Evolutionary conservation across 1,140 invertebrate species (phyloP).

Genomic region (Diplogasteroides magnus): DNA sequence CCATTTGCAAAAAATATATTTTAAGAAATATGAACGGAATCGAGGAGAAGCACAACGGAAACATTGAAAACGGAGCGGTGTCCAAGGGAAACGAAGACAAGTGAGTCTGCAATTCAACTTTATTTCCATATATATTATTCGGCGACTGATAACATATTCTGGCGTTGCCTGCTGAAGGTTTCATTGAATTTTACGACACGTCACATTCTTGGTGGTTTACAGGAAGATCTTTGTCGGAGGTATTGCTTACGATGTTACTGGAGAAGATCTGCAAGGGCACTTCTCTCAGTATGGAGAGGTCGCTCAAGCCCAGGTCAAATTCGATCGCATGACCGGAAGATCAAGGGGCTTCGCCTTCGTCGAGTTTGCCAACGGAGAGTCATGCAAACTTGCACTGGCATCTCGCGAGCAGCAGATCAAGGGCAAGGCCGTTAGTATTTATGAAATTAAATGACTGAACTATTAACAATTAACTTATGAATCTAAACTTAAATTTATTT

Average conservation of each 20-base stretch:
- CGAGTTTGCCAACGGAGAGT: slow-evolving; percentile 50
- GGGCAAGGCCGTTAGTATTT: slow-evolving; percentile 36
- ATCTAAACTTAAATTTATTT: not conserved
- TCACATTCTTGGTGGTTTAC: slow-evolving; percentile 4
- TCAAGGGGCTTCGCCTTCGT: slow-evolving; percentile 55
- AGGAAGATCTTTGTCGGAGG: slow-evolving; percentile 55
- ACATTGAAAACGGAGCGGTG: slow-evolving; percentile 21
- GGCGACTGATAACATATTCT: no score
- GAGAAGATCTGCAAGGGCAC: slow-evolving; percentile 45
- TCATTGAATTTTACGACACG: not conserved
- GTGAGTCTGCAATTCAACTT: not conserved
- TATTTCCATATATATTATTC: not conserved
- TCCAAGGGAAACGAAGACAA: slow-evolving; percentile 36
- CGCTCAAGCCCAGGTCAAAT: slow-evolving; percentile 52
- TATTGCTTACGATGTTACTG: slow-evolving; percentile 48
- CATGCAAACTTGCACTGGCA: slow-evolving; percentile 43
- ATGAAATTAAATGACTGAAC: not conserved
- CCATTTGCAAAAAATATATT: no score
- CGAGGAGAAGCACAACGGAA: slow-evolving; percentile 25
- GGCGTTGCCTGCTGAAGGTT: no score
- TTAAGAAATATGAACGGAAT: slow-evolving; percentile 35
- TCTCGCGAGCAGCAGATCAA: slow-evolving; percentile 53
- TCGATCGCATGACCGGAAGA: slow-evolving; percentile 48
- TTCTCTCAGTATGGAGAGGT: slow-evolving; percentile 53
- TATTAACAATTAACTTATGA: not conserved